Conservation (phyloP, 2,113 vertebrate genomes). For the Balaenoptera acutorostrata region DNA sequence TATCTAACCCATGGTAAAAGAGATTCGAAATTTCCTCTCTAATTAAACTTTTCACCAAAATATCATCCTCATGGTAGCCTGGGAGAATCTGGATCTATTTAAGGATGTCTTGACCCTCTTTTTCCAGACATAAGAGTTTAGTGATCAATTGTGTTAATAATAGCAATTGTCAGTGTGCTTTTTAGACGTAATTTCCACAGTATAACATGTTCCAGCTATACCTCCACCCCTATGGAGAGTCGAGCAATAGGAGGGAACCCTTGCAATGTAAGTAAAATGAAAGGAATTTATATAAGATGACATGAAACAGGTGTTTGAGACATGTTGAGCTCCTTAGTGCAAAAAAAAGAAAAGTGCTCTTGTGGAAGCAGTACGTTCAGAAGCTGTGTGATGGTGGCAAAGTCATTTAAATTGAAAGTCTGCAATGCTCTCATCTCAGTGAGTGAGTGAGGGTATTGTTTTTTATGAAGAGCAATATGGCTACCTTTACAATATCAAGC, state of each 20-base stretch:
- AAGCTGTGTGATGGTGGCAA: neutral
- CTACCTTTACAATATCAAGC: neutral
- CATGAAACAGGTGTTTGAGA: conserved; percentile 57
- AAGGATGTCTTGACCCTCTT: conserved; percentile 14
- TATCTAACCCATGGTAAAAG: neutral
- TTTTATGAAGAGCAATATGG: neutral
- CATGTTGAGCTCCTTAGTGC: neutral
- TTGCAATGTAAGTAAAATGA: conserved; percentile 36
- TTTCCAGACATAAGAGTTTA: conserved; percentile 22
- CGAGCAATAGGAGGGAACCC: conserved; percentile 46
- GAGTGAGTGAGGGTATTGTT: neutral
- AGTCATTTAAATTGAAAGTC: neutral
- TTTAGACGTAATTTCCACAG: conserved; percentile 53
- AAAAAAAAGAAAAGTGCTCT: neutral
- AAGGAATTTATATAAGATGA: conserved; percentile 60
- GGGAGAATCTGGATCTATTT: conserved; percentile 51
- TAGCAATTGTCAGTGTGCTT: conserved; percentile 64
- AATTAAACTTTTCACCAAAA: conserved; percentile 42
- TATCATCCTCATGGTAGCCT: neutral
- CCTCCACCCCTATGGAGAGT: conserved; percentile 48
- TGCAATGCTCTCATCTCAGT: neutral
- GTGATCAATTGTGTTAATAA: conserved; percentile 64
- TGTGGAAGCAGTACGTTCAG: neutral
- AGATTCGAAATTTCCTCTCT: neutral
- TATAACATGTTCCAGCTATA: conserved; percentile 39